These are phyloP conservation scores for Theonella swinhoei DNA, from an alignment of 37 sponge, comb jelly and placozoan genomes.

Conservation along the genomic window DNA sequence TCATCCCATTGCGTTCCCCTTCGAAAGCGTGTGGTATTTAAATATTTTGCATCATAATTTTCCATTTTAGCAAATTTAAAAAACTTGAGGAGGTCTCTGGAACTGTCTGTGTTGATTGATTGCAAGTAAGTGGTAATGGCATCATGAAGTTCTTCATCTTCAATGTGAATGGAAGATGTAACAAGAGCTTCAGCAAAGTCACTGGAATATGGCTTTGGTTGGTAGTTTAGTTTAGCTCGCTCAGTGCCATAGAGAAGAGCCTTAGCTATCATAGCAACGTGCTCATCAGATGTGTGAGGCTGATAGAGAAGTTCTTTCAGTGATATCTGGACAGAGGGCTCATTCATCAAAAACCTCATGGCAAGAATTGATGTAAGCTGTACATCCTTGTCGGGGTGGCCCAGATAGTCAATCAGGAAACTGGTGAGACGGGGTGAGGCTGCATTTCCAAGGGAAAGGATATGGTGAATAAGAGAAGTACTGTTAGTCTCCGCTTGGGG, in stretches of 20 bases:
- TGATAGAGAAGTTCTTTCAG: neutral
- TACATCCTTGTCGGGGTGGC: neutral
- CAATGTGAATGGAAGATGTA: neutral
- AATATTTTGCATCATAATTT: no score
- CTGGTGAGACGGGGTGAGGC: neutral
- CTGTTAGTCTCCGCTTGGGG: neutral
- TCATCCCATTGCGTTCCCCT: neutral
- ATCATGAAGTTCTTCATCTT: neutral
- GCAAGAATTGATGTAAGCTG: neutral
- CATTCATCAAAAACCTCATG: neutral
- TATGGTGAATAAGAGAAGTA: neutral
- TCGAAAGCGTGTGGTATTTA: neutral
- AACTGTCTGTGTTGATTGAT: neutral
- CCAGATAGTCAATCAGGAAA: neutral
- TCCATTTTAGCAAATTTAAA: neutral
- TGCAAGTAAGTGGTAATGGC: neutral
- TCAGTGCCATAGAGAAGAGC: neutral
- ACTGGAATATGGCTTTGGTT: neutral
- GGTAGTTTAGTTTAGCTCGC: neutral
- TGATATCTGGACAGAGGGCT: neutral
- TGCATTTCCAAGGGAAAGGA: neutral
- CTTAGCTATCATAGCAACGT: neutral
- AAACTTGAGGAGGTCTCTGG: neutral
- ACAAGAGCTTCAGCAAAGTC: neutral
- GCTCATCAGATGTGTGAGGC: neutral